Conservation (phyloP, 2,797 vertebrate genomes). For the Cichlasoma orientale region DNA sequence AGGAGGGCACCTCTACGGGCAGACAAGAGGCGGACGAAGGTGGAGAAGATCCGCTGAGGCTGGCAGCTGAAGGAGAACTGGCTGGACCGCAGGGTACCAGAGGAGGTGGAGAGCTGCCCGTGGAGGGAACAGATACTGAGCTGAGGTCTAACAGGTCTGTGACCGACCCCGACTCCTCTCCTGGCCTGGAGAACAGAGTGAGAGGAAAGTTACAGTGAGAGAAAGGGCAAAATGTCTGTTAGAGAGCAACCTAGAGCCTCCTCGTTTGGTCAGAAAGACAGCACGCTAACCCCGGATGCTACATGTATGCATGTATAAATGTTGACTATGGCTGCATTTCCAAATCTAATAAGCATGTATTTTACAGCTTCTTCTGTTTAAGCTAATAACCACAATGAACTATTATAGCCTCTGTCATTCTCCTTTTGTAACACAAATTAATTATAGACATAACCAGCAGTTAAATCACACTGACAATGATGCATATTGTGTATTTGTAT, state of each 20-base stretch:
- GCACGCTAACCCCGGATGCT: not conserved
- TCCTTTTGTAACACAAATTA: not conserved
- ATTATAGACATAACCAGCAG: not conserved
- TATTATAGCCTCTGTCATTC: accelerated
- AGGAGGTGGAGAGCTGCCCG: constrained; percentile 70
- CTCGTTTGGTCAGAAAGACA: not conserved
- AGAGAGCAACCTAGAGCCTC: accelerated
- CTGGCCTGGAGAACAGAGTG: constrained; percentile 70
- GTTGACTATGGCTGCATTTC: not conserved
- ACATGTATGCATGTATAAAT: not conserved
- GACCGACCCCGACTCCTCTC: constrained; percentile 84
- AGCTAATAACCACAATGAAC: not conserved
- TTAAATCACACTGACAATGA: not conserved
- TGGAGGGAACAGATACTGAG: constrained; percentile 75
- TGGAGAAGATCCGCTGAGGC: constrained; percentile 70
- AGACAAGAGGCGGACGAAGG: constrained; percentile 62
- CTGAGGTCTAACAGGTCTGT: constrained; percentile 86
- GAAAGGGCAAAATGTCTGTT: not conserved
- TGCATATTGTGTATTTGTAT: not conserved
- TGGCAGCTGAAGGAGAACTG: constrained; percentile 47
- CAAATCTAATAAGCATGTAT: accelerated
- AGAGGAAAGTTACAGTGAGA: not conserved
- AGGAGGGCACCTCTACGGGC: constrained; percentile 76
- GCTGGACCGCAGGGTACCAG: constrained; percentile 60
- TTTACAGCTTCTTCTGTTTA: not conserved